These are phyloP conservation scores for Temnothorax nylanderi DNA, from an alignment of 1,140 invertebrate genomes.

Conservation along the genomic window DNA sequence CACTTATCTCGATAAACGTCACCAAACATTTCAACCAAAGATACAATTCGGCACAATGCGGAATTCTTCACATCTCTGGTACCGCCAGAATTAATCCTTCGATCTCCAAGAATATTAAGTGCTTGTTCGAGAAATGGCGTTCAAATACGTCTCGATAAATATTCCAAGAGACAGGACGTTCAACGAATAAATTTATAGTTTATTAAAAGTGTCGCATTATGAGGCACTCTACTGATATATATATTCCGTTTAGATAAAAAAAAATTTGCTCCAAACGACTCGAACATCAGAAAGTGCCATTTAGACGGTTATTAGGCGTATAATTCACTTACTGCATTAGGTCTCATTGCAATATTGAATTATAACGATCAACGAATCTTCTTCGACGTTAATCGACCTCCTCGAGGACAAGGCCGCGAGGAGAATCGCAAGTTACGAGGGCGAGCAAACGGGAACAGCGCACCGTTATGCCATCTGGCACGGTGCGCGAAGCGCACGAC, in stretches of 20 bases:
- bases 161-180: slow-evolving; percentile 5
- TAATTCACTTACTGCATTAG: background rate
- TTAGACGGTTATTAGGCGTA: background rate
- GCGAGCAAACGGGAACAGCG: slow-evolving; percentile 76
- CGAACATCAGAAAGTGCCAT: background rate
- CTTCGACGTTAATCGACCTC: slow-evolving; percentile 9
- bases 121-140: background rate
- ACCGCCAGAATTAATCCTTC: background rate
- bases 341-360: background rate
- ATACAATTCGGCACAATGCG: background rate
- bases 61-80: background rate
- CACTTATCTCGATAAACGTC: slow-evolving; percentile 5
- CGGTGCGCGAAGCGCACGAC: slow-evolving; percentile 65
- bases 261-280: background rate
- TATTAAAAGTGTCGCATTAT: background rate
- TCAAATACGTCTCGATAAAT: background rate
- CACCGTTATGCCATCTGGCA: slow-evolving; percentile 80
- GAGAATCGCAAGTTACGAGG: slow-evolving; percentile 61
- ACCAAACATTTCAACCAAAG: background rate
- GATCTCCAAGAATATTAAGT: background rate
- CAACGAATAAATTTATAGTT: background rate
- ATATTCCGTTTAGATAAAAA: background rate
- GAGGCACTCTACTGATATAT: background rate
- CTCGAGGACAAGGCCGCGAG: background rate
- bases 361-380: background rate